Evolutionary conservation across 2,888 invertebrate species (phyloP).

Genomic region (Timema podura): DNA sequence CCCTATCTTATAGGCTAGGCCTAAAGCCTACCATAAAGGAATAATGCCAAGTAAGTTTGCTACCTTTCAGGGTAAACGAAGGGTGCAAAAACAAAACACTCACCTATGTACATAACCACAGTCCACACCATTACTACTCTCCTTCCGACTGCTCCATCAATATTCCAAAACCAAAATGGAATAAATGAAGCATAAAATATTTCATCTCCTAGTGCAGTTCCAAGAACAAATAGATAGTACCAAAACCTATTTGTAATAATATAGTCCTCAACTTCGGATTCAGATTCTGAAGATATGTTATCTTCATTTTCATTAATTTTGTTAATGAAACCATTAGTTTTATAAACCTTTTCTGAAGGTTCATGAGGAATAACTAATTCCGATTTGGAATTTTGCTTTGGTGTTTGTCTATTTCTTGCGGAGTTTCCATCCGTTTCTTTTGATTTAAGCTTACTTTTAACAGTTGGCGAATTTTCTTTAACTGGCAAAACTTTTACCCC

Average conservation of each 20-base stretch:
- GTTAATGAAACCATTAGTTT: slow-evolving; percentile 6
- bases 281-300: slow-evolving; percentile 45
- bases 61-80: no score
- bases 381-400: no score
- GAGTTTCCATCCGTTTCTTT: slow-evolving; percentile 40
- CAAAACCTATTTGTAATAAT: slow-evolving; percentile 69
- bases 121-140: slow-evolving; percentile 80
- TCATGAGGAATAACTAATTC: no score
- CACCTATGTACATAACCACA: slow-evolving; percentile 79
- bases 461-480: slow-evolving; percentile 35
- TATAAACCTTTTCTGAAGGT: slow-evolving; percentile 30
- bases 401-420: no score
- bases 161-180: slow-evolving; percentile 93
- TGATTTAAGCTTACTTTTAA: slow-evolving; percentile 25
- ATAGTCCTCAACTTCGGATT: slow-evolving; percentile 46
- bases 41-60: no score
- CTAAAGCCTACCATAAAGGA: no score
- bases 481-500: slow-evolving; percentile 53
- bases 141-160: slow-evolving; percentile 81
- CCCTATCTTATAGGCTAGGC: no score
- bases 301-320: slow-evolving; percentile 45
- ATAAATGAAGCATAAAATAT: slow-evolving; percentile 87
- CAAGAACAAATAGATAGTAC: slow-evolving; percentile 80
- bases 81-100: slow-evolving; percentile 32
- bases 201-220: slow-evolving; percentile 86